Conservation (phyloP, 1,140 invertebrate species). For the Yoshiicerus persimilis region DNA sequence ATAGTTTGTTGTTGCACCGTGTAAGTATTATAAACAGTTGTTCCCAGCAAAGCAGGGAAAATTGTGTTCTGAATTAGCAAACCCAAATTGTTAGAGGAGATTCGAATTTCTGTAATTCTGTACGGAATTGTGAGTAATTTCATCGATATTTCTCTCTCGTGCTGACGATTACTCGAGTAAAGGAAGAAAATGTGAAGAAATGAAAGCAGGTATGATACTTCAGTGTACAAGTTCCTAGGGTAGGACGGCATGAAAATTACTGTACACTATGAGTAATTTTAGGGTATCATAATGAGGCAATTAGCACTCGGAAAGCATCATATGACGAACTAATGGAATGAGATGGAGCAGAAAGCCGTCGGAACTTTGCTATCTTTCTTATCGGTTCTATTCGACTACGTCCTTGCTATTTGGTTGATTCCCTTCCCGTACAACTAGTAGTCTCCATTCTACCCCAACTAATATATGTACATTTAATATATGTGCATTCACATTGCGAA, state of each 20-base stretch:
- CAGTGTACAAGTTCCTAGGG: not conserved
- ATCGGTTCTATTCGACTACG: not conserved
- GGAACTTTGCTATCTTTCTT: not conserved
- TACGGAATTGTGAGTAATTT: not conserved
- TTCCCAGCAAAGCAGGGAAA: too few relatives aligned
- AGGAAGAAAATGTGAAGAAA: not conserved
- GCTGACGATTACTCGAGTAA: not conserved
- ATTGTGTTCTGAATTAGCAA: not conserved
- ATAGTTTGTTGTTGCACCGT: too few relatives aligned
- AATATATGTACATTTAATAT: not conserved
- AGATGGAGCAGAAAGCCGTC: slow-evolving; percentile 31
- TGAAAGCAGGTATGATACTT: not conserved
- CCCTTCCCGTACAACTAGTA: not conserved
- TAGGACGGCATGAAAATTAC: not conserved
- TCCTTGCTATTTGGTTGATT: not conserved
- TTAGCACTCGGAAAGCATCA: slow-evolving; percentile 45
- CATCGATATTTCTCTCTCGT: not conserved
- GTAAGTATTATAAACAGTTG: too few relatives aligned
- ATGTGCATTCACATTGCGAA: not conserved
- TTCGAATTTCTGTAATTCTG: not conserved
- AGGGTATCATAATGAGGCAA: slow-evolving; percentile 47
- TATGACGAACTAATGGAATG: slow-evolving; percentile 40
- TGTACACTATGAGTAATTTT: slow-evolving; percentile 14
- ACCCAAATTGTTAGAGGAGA: not conserved
- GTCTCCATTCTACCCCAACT: not conserved